phyloP scores from a whole-genome alignment of 2,888 invertebrate species.

The Parasteatoda lunata region DNA sequence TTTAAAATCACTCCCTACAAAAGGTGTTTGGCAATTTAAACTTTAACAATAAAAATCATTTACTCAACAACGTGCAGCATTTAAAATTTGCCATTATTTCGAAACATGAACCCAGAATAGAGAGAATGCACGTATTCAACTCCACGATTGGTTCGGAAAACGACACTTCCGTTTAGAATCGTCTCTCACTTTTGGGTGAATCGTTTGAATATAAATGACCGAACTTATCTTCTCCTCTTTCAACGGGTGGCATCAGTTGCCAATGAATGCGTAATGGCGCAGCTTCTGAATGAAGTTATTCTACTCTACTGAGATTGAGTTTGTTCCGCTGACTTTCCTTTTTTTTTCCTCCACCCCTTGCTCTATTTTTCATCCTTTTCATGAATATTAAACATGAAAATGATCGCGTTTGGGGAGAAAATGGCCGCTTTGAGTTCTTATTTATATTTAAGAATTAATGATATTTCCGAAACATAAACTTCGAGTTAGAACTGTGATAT shows the following conservation, averaged over 20 bases:
- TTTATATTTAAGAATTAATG: too few species aligned
- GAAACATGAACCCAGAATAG: background rate
- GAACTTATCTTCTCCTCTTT: conserved; percentile 47
- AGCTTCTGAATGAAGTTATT: background rate
- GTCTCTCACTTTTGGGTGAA: conserved; percentile 13
- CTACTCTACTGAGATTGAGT: background rate
- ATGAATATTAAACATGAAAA: too few species aligned
- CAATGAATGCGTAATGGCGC: conserved; percentile 52
- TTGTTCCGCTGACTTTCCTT: background rate
- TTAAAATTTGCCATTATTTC: background rate
- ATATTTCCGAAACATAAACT: too few species aligned
- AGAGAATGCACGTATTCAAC: background rate
- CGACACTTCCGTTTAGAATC: background rate
- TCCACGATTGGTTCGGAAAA: background rate
- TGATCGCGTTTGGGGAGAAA: too few species aligned
- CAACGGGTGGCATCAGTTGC: conserved; percentile 39
- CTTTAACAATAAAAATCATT: background rate
- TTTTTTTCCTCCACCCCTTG: background rate
- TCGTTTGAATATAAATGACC: conserved; percentile 57
- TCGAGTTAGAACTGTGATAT: too few species aligned
- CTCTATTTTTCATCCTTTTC: background rate
- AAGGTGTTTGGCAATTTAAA: too few species aligned
- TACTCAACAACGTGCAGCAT: background rate
- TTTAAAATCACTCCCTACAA: too few species aligned
- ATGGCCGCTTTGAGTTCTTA: too few species aligned